Conservation (phyloP, 2,113 vertebrate genomes). For the Nycticebus coucang region DNA sequence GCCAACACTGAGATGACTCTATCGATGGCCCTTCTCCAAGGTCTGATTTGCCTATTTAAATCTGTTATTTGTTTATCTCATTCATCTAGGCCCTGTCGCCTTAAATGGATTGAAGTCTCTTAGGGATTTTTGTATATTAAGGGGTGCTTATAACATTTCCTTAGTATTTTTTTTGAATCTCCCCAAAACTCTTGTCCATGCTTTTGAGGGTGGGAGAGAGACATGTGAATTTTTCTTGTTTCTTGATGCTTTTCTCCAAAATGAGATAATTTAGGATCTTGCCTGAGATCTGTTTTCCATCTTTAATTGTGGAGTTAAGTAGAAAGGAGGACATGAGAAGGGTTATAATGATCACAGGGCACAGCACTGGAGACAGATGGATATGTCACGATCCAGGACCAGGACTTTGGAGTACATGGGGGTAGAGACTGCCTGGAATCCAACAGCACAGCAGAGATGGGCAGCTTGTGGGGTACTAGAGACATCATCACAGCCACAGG, state of each 20-base stretch:
- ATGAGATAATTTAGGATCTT: slow-evolving; percentile 31
- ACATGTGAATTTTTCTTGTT: not conserved
- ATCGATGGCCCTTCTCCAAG: accelerated
- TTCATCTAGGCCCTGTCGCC: not conserved
- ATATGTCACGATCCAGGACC: not conserved
- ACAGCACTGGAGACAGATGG: not conserved
- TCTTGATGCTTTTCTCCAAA: not conserved
- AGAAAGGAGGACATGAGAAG: not conserved
- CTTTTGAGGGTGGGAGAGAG: not conserved
- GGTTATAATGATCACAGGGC: not conserved
- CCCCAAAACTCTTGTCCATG: not conserved
- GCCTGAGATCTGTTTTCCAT: not conserved
- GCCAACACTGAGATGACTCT: not conserved
- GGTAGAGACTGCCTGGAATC: not conserved
- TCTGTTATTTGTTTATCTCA: not conserved
- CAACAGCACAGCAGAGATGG: not conserved
- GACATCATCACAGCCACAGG: too few relatives aligned
- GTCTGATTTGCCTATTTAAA: not conserved
- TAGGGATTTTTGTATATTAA: not conserved
- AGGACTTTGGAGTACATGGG: not conserved
- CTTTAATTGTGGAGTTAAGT: slow-evolving; percentile 14
- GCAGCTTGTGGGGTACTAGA: not conserved
- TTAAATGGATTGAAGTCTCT: not conserved
- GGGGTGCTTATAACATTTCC: not conserved
- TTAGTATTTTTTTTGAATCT: not conserved